Evolutionary conservation across 2,113 vertebrate genomes (phyloP).

Genomic region (Elaphurus davidianus): DNA sequence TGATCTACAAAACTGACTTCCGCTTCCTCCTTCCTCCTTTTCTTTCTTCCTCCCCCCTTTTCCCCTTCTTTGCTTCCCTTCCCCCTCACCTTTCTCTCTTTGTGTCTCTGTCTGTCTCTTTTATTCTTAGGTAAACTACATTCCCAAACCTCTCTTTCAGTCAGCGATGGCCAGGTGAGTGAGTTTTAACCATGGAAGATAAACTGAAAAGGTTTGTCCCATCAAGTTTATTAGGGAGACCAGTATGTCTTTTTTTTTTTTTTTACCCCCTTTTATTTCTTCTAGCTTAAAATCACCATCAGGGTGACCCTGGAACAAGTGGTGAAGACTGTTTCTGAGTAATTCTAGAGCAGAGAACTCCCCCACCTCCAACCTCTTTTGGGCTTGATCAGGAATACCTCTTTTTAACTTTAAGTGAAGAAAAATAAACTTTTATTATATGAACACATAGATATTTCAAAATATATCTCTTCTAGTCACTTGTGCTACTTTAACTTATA

Average conservation of each 20-base stretch:
- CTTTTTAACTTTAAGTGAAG: not conserved
- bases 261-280: not conserved
- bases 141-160: not conserved
- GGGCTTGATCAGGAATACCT: not conserved
- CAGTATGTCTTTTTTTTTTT: fast-evolving
- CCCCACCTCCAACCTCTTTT: fast-evolving
- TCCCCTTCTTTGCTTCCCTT: not conserved
- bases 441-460: not conserved
- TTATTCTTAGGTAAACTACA: not conserved
- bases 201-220: not conserved
- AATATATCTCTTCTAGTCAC: not conserved
- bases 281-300: not conserved
- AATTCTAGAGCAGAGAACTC: not conserved
- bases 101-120: not conserved
- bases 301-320: not conserved
- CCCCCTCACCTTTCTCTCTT: not conserved
- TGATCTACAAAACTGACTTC: not conserved
- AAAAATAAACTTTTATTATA: not conserved
- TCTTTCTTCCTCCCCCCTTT: too few species aligned
- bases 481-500: not conserved
- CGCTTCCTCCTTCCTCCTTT: fast-evolving
- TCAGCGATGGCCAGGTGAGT: not conserved
- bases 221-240: not conserved
- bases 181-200: not conserved
- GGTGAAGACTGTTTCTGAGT: not conserved